A percentile compares a stretch with the other conserved stretches of the same genome.
phyloP scores from a whole-genome alignment of 2,113 vertebrate species.

The Myotis davidii region DNA sequence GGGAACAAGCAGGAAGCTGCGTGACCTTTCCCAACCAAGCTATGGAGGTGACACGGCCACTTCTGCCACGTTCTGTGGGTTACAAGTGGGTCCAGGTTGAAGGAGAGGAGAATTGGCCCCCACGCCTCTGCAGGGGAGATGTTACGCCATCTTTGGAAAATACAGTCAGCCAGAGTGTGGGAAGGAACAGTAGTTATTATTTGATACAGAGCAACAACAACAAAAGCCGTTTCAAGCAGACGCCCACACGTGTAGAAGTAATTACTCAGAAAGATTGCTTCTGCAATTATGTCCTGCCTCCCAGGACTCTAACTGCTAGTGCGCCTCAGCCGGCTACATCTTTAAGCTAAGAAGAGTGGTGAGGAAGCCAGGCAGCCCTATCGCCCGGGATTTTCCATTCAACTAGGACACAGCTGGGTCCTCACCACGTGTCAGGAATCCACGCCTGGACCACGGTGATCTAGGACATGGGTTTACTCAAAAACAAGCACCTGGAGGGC shows the following conservation, averaged over 20 bases:
- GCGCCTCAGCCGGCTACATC: fast-evolving
- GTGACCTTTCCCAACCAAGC: neutral
- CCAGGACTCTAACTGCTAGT: neutral
- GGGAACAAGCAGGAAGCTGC: neutral
- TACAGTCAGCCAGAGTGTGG: neutral
- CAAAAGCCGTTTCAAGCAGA: neutral
- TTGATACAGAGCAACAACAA: neutral
- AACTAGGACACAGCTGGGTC: neutral
- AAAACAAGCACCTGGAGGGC: neutral
- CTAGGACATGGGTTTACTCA: neutral
- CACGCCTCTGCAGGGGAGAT: too few species aligned
- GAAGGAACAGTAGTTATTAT: neutral
- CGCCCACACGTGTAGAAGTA: neutral
- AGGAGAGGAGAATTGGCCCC: neutral
- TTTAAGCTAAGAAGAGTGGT: neutral
- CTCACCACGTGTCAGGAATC: neutral
- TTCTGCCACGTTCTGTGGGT: neutral
- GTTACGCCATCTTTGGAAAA: neutral
- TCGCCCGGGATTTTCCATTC: neutral
- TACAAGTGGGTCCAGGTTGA: neutral
- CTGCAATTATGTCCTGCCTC: neutral
- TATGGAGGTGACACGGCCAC: neutral
- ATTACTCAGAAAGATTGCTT: neutral
- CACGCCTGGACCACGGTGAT: neutral
- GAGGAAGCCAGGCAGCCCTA: neutral